Base-by-base conservation (phyloP, 1,140 invertebrate species). In the Bombyx mandarina region DNA sequence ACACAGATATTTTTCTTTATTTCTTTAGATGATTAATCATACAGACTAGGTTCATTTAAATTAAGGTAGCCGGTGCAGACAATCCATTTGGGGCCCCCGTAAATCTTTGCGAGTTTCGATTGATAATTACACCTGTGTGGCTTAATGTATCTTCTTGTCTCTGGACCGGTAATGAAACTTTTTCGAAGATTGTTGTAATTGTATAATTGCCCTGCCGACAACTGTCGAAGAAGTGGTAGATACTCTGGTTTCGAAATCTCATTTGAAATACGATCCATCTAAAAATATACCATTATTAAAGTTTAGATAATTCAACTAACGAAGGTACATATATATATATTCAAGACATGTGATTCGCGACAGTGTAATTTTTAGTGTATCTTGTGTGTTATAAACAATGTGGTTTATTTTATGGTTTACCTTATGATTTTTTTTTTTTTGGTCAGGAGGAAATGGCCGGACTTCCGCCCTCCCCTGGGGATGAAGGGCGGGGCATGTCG, bases 11-110 rank as follows among this genome's bases (percentile, higher is more conserved):
- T 35, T 18, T 35, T 35, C 26, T 35, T 35, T 35, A 35, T 3
- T 35, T 35, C 35, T 35, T 52, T 9, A 52, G 9, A 18, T 52
- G 12, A 52, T 60, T 73, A 78, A 63, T 86, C 81, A 52, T 86
- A 86, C 46, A 83, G 61, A 61, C 81, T 85, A n/a, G 82, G 82
- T 43, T 64, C 76, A 63, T 85, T 85, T 45, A 86, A 50, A 65
- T 86, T 85, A 50, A 86, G 61, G 64, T 87, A 87, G 35, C 82
- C 82, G 9, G 79, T 85, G 55, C 84, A 85, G 61, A 87, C 66
- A 51, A 85, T 55, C 82, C 84, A 87, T 63, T 82, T 83, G 43
- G 82, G 79, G n/a, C 82, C 79, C 7, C 81, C 79, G 46, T 82
- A 77, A 43, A 86, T 54, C 64, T 60, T 75, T 1, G 79, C 64